Evolutionary conservation across 2,113 vertebrate genomes (phyloP).

Genomic region (Plectropomus leopardus): DNA sequence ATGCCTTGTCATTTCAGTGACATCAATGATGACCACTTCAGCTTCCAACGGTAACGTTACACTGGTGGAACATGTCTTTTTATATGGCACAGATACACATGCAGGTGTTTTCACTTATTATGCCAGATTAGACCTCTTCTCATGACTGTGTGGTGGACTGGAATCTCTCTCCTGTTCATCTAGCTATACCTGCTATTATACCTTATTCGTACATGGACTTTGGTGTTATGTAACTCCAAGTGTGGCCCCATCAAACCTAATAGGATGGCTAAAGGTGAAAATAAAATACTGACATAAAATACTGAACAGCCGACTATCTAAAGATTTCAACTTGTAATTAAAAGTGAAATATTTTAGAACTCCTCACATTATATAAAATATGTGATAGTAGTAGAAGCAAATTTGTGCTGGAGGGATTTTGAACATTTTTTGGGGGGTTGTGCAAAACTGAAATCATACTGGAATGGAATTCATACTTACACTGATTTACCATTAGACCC

Average conservation of each 20-base stretch:
- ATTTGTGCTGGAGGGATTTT: no score
- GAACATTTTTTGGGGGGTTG: no score
- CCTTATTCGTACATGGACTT: not conserved
- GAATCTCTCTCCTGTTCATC: not conserved
- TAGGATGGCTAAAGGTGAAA: no score
- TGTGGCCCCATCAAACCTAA: not conserved
- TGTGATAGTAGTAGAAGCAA: no score
- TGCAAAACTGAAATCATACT: no score
- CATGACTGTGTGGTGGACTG: not conserved
- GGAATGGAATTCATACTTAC: no score
- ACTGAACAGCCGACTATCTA: no score
- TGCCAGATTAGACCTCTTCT: not conserved
- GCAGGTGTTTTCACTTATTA: slow-evolving; percentile 2
- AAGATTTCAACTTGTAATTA: no score
- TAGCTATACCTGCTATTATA: not conserved
- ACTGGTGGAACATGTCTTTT: slow-evolving; percentile 5
- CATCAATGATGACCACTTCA: slow-evolving; percentile 20
- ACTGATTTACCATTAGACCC: no score
- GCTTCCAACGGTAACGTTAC: not conserved
- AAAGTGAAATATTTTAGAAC: no score
- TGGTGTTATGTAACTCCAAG: not conserved
- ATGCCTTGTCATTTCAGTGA: slow-evolving; percentile 29
- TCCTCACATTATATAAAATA: no score
- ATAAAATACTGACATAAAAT: no score
- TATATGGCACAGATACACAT: not conserved